Evolutionary conservation across 2,888 invertebrate species (phyloP).

Genomic region (Thera britannica): DNA sequence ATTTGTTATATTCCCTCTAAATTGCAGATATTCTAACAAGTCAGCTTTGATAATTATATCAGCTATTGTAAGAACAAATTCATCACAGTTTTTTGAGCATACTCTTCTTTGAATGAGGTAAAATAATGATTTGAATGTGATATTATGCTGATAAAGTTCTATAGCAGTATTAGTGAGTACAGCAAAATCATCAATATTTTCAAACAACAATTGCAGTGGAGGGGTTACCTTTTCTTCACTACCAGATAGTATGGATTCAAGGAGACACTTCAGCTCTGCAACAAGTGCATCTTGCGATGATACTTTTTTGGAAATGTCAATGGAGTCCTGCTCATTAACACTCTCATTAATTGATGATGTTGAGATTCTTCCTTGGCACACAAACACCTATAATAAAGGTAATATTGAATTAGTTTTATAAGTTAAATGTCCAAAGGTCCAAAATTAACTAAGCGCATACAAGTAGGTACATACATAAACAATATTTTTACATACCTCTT

Average conservation of each 20-base stretch:
- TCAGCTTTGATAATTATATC: conserved; percentile 74
- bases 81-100: conserved; percentile 50
- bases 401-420: background rate
- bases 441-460: too few relatives aligned
- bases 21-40: conserved; percentile 72
- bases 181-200: conserved; percentile 62
- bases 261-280: conserved; percentile 55
- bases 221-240: conserved; percentile 53
- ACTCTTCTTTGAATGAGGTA: conserved; percentile 69
- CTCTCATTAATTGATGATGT: conserved; percentile 31
- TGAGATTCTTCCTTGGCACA: conserved; percentile 34
- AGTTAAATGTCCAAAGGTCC: too few relatives aligned
- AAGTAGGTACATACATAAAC: too few relatives aligned
- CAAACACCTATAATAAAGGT: conserved; percentile 31
- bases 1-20: conserved; percentile 60
- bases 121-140: conserved; percentile 63
- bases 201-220: conserved; percentile 62
- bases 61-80: conserved; percentile 48
- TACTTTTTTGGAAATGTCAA: conserved; percentile 42
- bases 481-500: conserved; percentile 48
- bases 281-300: conserved; percentile 67
- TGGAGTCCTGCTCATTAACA: conserved; percentile 42
- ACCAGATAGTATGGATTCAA: conserved; percentile 49
- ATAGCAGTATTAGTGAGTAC: conserved; percentile 59
- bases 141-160: conserved; percentile 62